A percentile compares a stretch with the other conserved stretches of the same genome.
phyloP scores from a whole-genome alignment of 2,797 vertebrate genomes.

The Vespertilio murinus region DNA sequence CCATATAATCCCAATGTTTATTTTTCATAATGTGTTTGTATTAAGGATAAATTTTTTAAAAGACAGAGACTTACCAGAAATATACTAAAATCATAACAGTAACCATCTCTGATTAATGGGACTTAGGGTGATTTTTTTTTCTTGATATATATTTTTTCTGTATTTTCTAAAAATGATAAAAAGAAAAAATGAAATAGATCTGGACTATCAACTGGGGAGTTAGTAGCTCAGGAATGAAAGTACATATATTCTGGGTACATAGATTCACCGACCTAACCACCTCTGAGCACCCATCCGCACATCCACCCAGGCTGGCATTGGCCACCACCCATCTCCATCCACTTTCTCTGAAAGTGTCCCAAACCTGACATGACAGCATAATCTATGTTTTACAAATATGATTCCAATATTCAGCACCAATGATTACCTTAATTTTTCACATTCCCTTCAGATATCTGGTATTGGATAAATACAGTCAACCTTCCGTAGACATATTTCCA shows the following conservation, averaged over 20 bases:
- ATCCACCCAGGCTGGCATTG: not conserved
- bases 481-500: constrained; percentile 46
- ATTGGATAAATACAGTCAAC: constrained; percentile 29
- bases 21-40: constrained; percentile 10
- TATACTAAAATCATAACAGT: not conserved
- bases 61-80: not conserved
- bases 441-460: not conserved
- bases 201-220: not conserved
- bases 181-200: not conserved
- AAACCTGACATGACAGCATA: not conserved
- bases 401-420: not conserved
- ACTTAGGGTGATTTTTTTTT: not conserved
- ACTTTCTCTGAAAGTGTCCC: not conserved
- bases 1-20: not conserved
- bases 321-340: not conserved
- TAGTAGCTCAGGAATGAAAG: not conserved
- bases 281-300: not conserved
- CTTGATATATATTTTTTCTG: not conserved
- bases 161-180: constrained; percentile 36
- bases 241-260: not conserved
- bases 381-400: not conserved
- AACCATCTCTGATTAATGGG: not conserved
- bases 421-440: constrained; percentile 37
- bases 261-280: not conserved
- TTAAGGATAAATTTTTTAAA: not conserved